Base-by-base conservation (phyloP, 2,113 vertebrate species). In the Callocephalon fimbriatum region DNA sequence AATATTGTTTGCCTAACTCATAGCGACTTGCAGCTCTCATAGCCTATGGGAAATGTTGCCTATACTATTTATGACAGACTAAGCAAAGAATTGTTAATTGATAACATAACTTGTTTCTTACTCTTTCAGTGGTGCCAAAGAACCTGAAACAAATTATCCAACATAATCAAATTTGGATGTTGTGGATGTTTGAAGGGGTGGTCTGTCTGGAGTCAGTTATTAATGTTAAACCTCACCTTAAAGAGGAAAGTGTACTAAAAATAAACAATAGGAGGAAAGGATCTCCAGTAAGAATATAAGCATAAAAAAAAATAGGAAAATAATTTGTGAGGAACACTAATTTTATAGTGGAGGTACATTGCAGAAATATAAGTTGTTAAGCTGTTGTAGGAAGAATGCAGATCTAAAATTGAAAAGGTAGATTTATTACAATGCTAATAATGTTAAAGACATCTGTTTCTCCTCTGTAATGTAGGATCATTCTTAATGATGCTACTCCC, bases 51-150 rank as follows among this genome's bases (percentile, higher is more conserved):
- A 73, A 73, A 31, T 65, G 15, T 7, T 80, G 3, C 15, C 35
- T 37, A 4, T 16, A 8, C 3, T 45, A 3, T 15, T 8, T 59
- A 1, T 59, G 38, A 47, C 1, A 27, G 14, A 29, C 10, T 26
- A 62, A 74, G 22, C 8, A 56, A 40, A 31, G 18, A 82, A 23
- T 35, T 85, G 7, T 56, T 65, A 53, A 16, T 53, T 4, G 16
- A 3, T 65, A 56, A 42, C 4, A 4, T 58, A 25, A 10, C 37
- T 18, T 82, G n/a, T 61, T 88, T 68, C 9, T 44, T 50, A 48
- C 8, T 65, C 37, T 71, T 70, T 62, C 31, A 44, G 0, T 73
- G 31, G 27, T 70, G 51, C 27, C 18, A 62, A 70, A 53, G 45
- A 80, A 48, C 61, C 18, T 42, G 58, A 65, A 86, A 59, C 10